These are phyloP conservation scores for Pagetopsis macropterus DNA, from an alignment of 2,797 vertebrate species.

Conservation along the genomic window DNA sequence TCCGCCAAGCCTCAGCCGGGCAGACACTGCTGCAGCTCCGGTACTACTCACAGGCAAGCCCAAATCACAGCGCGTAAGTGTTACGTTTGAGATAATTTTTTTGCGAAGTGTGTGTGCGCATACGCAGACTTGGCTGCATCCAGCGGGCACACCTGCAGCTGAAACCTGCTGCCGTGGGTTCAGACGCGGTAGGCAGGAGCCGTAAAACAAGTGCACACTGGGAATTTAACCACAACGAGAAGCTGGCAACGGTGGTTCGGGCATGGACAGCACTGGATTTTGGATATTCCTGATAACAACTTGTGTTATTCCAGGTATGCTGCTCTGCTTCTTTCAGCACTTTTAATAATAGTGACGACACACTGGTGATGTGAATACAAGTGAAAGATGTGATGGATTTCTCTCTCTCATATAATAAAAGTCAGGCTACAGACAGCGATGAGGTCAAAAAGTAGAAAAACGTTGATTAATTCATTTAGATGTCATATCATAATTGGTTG, in stretches of 20 bases:
- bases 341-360: background rate
- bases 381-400: background rate
- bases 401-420: background rate
- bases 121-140: constrained; percentile 38
- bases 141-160: constrained; percentile 28
- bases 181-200: constrained; percentile 29
- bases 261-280: constrained; percentile 71
- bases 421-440: background rate
- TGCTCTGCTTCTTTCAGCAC: background rate
- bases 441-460: background rate
- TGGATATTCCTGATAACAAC: constrained; percentile 76
- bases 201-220: constrained; percentile 39
- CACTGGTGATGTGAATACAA: background rate
- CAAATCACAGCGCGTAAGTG: constrained; percentile 38
- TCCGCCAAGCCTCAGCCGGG: constrained; percentile 61
- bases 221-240: constrained; percentile 59
- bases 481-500: background rate
- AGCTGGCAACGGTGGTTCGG: constrained; percentile 66
- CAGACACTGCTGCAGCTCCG: constrained; percentile 52
- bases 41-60: constrained; percentile 36
- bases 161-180: constrained; percentile 26
- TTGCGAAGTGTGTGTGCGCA: constrained; percentile 8
- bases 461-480: too few species aligned
- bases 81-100: constrained; percentile 17
- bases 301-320: constrained; percentile 72